Evolutionary conservation across 1,140 invertebrate genomes (phyloP), one percentile per base, ranked within the genome.

Genomic region (Drosophila virilis): DNA sequence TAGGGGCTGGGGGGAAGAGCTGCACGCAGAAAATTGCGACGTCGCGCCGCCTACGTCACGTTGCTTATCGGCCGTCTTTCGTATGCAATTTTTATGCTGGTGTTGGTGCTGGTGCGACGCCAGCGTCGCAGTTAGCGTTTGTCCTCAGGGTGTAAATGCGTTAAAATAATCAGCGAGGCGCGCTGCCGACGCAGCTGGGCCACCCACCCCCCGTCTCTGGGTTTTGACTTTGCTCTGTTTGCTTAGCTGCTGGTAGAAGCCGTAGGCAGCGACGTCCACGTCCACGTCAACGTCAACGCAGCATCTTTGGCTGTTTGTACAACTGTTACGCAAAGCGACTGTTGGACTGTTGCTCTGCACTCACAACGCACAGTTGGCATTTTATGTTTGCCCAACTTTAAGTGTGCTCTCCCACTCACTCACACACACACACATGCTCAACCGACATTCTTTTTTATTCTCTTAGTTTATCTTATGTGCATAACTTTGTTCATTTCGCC

Each of bases 41-140:
- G 71, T 77, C 51, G 46, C 32, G 22, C 52, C 48, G 64, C 42
- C 54, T 55, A 33, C 42, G 54, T 59, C 50, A 38, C 33, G 22
- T 61, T 52, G 74, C 76, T 74, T 67, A 80, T 84, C 77, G 81
- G 32, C 48, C 40, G 57, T 42, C 70, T 32, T 66, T 67, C 50
- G 65, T 61, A 28, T 73, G 80, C 80, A 84, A 67, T 79, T 83
- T 69, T 80, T 59, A 84, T 84, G 80, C 81, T 22, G 22, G 22
- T 22, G 80, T 77, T 22, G 22, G 22, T 22, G 80, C 77, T 85
- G 81, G 81, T 71, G 48, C 58, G 35, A 51, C 54, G 74, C 37
- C 61, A 32, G 17, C 77, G 55, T 78, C 65, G 48, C 57, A 61
- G 61, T 48, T 43, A 12, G 35, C 32, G 66, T 0, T 10, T 45